Evolutionary conservation across 2,888 invertebrate species (phyloP).

Genomic region (Tetranychus piercei): DNA sequence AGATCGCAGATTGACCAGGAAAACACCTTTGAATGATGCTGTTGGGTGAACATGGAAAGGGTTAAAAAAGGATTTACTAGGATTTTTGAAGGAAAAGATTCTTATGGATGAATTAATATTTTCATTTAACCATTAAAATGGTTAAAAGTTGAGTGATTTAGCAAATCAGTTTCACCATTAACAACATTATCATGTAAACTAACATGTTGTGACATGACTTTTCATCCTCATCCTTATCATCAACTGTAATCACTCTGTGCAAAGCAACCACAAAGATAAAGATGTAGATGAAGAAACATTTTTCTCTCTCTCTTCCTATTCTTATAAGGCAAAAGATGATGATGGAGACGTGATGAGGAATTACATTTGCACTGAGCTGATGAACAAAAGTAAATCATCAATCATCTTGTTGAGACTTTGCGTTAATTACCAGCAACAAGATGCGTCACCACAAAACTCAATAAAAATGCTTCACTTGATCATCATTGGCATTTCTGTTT

Average conservation of each 20-base stretch:
- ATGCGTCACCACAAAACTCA: neutral
- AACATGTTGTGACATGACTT: neutral
- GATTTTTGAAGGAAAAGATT: no score
- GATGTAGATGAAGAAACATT: no score
- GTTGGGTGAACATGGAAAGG: no score
- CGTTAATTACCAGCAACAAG: neutral
- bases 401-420: neutral
- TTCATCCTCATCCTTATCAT: neutral
- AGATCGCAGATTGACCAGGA: no score
- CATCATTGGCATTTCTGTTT: neutral
- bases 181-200: neutral
- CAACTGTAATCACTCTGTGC: neutral
- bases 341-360: constrained; percentile 1
- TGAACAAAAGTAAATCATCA: neutral
- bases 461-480: neutral
- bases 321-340: neutral
- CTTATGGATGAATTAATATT: no score
- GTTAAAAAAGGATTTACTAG: no score
- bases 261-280: neutral
- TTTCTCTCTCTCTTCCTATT: neutral
- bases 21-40: no score
- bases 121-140: no score
- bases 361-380: neutral
- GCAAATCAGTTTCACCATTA: neutral
- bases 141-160: no score